A percentile compares a stretch with the other conserved stretches of the same genome.
Conservation (phyloP, 2,113 vertebrate genomes). For the Forbesichthys agassizii region DNA sequence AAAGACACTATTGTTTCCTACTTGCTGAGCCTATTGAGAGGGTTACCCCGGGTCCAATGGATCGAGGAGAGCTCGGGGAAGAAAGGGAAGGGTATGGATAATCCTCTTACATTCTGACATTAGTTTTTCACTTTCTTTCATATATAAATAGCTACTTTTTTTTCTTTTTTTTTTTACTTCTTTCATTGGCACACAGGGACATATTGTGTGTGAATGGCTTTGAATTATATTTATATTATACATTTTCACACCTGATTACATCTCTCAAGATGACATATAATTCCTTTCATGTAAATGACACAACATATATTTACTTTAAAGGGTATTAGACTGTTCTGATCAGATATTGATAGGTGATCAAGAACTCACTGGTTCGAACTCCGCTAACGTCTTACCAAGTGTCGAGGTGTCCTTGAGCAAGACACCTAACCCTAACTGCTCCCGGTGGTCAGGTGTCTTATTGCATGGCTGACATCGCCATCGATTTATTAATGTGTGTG, state of each 20-base stretch:
- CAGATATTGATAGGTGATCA: not conserved
- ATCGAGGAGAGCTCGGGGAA: conserved; percentile 90
- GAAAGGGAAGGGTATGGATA: conserved; percentile 85
- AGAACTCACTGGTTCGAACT: too few relatives aligned
- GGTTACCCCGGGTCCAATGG: conserved; percentile 92
- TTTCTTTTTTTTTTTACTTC: not conserved
- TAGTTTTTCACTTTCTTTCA: conserved; percentile 15
- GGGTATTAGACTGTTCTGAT: not conserved
- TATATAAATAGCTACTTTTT: conserved; percentile 1
- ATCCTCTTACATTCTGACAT: conserved; percentile 47
- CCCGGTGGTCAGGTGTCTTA: too few relatives aligned
- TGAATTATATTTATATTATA: not conserved
- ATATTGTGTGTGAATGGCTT: not conserved
- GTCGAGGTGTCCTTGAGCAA: too few relatives aligned
- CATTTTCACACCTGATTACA: not conserved
- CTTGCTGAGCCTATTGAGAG: conserved; percentile 89
- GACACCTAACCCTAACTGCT: too few relatives aligned
- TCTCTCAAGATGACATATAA: not conserved
- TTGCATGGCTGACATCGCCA: too few relatives aligned
- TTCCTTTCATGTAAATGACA: too few relatives aligned
- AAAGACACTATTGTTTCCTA: conserved; percentile 90
- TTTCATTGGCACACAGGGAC: not conserved
- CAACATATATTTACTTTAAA: not conserved
- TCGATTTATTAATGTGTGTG: too few relatives aligned
- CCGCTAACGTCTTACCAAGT: too few relatives aligned